Percentiles rank a stretch among this genome's conserved stretches.
Conservation (phyloP, 2,888 invertebrate species). For the Physocephala rufipes region DNA sequence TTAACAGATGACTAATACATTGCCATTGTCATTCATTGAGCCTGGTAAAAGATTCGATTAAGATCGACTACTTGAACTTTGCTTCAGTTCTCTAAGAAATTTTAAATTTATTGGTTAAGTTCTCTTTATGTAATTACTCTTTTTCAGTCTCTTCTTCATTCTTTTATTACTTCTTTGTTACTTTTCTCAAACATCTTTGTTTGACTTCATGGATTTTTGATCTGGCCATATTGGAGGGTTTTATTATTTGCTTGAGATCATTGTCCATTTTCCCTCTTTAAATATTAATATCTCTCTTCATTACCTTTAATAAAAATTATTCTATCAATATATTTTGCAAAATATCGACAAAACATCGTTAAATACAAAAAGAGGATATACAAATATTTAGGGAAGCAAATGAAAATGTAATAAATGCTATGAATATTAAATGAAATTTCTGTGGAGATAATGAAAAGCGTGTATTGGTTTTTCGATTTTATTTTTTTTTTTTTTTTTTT, state of each 20-base stretch:
- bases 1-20: neutral
- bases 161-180: neutral
- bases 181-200: neutral
- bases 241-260: neutral
- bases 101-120: slow-evolving; percentile 22
- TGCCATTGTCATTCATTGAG: slow-evolving; percentile 6
- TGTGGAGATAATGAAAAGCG: no score
- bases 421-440: no score
- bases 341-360: no score
- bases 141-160: slow-evolving; percentile 4
- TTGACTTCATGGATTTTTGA: neutral
- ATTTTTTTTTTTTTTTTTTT: neutral
- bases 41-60: slow-evolving; percentile 19
- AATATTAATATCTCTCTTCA: no score
- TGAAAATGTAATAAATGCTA: no score
- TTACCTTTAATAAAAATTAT: no score
- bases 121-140: slow-evolving; percentile 18
- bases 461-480: no score
- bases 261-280: no score
- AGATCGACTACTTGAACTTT: slow-evolving; percentile 16
- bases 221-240: neutral
- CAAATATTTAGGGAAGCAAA: no score
- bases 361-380: no score
- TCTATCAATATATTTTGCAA: no score
- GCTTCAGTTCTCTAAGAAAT: neutral